Evolutionary conservation across 2,888 invertebrate genomes (phyloP), one percentile per base, ranked within the genome.

Genomic region (Leptinotarsa rubiginosa): DNA sequence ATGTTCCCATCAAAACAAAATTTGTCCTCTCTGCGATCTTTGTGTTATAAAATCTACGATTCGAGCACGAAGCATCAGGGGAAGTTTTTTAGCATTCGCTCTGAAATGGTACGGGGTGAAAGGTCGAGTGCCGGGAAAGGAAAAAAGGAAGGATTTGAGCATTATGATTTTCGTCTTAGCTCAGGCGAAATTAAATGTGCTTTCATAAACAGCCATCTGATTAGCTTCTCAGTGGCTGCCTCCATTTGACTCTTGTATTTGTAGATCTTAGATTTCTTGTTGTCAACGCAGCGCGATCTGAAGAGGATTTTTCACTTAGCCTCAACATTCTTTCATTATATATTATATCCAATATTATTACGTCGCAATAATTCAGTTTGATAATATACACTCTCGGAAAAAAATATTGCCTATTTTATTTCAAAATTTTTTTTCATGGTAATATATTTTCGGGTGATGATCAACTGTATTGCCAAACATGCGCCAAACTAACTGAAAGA

Each of bases 111-210:
- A 56, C 4, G 56, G 56, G 56, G 56, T 56, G 56, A 56, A 56
- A 56, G 56, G 56, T 56, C 56, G 56, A 56, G 56, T 56, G 56
- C 22, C 22, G 56, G 22, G 22, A 56, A 25, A 56, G 56, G 22
- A 56, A 56, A 56, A 20, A 20, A 22, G 22, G 56, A 56, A 20
- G 22, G 56, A 20, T 22, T 56, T 22, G 20, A 22, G 56, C 15
- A 56, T 56, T 56, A 56, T 15, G 4, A 20, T 20, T 18, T 56
- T 56, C 18, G 54, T 56, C 7, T 18, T 13, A 56, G 54, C 54
- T 56, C 22, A 4, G 22, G 56, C 22, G 56, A 20, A 56, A 56
- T 56, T 56, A 25, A 56, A 56, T 56, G 56, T 20, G 56, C 20
- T 22, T 56, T 56, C 56, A 56, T 15, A 15, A 56, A 56, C 56